phyloP scores from a whole-genome alignment of 2,113 vertebrate species.

The Petroica traversi region DNA sequence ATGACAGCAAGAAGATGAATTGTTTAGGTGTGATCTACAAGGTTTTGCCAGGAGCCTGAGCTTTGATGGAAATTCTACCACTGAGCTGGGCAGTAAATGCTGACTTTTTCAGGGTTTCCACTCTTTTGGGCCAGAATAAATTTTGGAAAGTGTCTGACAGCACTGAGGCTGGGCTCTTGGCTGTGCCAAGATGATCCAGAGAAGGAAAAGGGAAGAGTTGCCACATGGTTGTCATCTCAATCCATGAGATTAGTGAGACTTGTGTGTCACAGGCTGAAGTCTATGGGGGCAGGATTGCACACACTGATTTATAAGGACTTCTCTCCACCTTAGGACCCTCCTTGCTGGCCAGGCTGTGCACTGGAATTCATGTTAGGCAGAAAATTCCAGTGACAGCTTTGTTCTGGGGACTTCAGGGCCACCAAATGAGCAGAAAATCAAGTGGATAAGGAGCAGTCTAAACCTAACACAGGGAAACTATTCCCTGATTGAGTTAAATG shows the following conservation, averaged over 20 bases:
- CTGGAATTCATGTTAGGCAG: neutral
- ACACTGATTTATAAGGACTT: neutral
- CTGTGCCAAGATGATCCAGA: neutral
- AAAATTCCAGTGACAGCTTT: neutral
- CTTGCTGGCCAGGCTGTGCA: neutral
- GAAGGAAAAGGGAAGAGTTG: neutral
- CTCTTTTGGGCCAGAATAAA: neutral
- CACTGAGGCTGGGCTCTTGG: neutral
- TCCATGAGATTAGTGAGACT: neutral
- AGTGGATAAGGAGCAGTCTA: neutral
- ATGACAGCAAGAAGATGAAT: neutral
- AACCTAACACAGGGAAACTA: neutral
- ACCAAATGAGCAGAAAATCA: neutral
- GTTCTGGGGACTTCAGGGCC: neutral
- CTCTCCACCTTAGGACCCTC: neutral
- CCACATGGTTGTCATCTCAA: neutral
- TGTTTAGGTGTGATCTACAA: neutral
- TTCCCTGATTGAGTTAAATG: neutral
- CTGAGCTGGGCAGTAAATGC: neutral
- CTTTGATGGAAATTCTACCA: neutral
- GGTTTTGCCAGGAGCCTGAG: neutral
- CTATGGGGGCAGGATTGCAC: neutral
- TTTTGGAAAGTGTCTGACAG: neutral
- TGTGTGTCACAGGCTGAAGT: neutral
- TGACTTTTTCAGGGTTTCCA: neutral